Conservation (phyloP, 2,797 vertebrate species). For the Coccyzus lansbergi region DNA sequence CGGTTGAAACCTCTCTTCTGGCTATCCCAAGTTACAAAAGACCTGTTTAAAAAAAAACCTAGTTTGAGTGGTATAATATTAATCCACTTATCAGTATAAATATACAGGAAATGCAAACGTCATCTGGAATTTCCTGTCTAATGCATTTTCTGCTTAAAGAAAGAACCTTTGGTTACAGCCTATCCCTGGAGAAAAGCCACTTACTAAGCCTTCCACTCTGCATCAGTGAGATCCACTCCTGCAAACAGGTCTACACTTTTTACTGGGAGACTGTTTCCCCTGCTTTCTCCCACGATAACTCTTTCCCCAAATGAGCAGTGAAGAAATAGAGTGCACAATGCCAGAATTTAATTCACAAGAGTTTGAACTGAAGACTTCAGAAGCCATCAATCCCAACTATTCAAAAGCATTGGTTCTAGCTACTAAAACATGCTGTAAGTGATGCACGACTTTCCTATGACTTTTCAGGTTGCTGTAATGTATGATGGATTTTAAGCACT, state of each 20-base stretch:
- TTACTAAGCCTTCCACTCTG: neutral
- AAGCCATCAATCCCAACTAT: neutral
- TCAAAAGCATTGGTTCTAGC: neutral
- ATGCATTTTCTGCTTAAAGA: neutral
- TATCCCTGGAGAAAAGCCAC: neutral
- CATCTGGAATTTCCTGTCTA: neutral
- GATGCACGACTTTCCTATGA: neutral
- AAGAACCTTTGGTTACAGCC: neutral
- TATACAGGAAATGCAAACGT: neutral
- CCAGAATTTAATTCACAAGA: neutral
- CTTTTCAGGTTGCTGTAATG: neutral
- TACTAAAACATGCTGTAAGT: neutral
- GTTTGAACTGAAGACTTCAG: neutral
- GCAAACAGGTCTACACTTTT: neutral
- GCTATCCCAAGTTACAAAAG: neutral
- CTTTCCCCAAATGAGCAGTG: neutral
- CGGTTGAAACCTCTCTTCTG: neutral
- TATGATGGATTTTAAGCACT: neutral
- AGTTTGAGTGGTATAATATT: neutral
- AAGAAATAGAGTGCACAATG: neutral
- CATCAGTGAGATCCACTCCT: neutral
- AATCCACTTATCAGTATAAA: neutral
- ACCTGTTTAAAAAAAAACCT: neutral
- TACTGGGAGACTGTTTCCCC: neutral
- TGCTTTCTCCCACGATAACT: neutral